Percentiles rank a stretch among this genome's conserved stretches.
phyloP scores from a whole-genome alignment of 2,888 invertebrate species.

The Macroteleia sp. region DNA sequence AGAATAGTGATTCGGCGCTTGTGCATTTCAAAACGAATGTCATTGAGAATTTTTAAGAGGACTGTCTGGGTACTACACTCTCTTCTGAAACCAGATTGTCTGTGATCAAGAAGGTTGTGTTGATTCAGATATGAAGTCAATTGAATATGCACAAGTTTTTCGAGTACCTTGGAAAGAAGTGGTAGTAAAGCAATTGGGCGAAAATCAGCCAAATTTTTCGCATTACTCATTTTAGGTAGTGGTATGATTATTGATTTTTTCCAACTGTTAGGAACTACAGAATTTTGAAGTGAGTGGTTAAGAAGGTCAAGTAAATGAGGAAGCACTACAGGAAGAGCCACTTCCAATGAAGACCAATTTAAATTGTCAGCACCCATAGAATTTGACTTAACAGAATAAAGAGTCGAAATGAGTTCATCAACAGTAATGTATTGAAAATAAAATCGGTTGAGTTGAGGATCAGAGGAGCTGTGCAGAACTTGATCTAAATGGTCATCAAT shows the following conservation, averaged over 20 bases:
- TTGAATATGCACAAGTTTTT: slow-evolving; percentile 1
- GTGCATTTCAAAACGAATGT: not conserved
- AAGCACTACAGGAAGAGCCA: not conserved
- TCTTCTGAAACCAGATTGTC: not conserved
- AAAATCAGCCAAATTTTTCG: not conserved
- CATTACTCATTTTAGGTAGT: not conserved
- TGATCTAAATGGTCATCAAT: not conserved
- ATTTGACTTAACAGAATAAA: not conserved
- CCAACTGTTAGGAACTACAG: not conserved
- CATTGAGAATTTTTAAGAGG: not conserved
- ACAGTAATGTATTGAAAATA: not conserved
- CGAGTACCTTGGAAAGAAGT: not conserved
- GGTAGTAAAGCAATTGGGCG: slow-evolving; percentile 1
- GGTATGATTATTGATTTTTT: slow-evolving; percentile 6
- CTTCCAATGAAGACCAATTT: not conserved
- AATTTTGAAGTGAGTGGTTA: not conserved
- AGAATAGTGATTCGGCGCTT: not conserved
- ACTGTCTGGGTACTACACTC: not conserved
- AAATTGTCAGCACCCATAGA: not conserved
- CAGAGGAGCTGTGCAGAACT: not conserved
- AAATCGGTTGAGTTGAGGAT: not conserved
- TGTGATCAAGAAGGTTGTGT: not conserved
- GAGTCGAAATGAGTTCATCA: not conserved
- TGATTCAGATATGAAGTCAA: not conserved
- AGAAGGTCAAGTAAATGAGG: not conserved